phyloP scores from a whole-genome alignment of 2,888 invertebrate species.

The Nephrotoma guestfalica region DNA sequence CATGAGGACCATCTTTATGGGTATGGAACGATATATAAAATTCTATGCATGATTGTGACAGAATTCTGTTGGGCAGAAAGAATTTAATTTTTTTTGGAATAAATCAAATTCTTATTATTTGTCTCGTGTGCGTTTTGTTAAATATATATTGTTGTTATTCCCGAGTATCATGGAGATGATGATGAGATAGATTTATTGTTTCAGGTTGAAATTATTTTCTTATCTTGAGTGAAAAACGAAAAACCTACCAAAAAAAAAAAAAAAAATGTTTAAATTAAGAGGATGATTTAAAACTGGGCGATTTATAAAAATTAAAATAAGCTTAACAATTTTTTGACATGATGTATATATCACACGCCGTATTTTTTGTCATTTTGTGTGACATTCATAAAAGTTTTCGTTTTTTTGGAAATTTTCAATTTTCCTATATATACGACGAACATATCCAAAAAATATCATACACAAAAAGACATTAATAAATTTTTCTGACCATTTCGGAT shows the following conservation, averaged over 20 bases:
- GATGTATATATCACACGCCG: neutral
- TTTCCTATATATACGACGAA: neutral
- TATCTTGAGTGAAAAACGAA: neutral
- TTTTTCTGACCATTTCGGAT: neutral
- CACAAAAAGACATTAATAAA: neutral
- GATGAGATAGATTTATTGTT: neutral
- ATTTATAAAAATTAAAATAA: neutral
- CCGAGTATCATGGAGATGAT: neutral
- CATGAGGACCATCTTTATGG: neutral
- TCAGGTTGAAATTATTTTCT: neutral
- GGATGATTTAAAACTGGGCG: neutral
- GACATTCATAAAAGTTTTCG: neutral
- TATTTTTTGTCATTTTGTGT: neutral
- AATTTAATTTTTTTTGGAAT: neutral
- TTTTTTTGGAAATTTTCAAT: neutral
- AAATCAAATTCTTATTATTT: neutral
- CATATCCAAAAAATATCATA: neutral
- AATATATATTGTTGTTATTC: neutral
- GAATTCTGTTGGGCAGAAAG: neutral
- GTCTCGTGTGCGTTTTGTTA: neutral
- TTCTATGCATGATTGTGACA: neutral
- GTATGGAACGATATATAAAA: neutral
- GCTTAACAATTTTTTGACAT: neutral
- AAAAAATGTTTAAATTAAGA: neutral
- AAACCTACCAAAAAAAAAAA: neutral